These are phyloP conservation scores for Manis crassicaudata DNA, from an alignment of 2,797 vertebrate species.

Conservation along the genomic window DNA sequence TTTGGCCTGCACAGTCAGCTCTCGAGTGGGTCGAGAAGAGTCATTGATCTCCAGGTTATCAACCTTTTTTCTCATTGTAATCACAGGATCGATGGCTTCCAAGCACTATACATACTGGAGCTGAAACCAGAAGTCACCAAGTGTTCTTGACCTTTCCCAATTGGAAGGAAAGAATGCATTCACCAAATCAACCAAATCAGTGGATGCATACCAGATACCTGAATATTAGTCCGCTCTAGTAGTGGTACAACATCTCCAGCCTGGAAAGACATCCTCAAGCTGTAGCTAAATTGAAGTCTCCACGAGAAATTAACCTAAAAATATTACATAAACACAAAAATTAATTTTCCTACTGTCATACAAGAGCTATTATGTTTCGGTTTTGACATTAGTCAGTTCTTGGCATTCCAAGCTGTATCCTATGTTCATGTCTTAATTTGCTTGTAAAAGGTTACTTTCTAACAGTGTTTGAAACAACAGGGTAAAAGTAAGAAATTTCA, in stretches of 20 bases:
- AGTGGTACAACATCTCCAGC: neutral
- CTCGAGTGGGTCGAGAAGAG: neutral
- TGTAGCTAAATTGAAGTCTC: neutral
- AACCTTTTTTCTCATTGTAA: neutral
- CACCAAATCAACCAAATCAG: neutral
- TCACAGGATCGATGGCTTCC: neutral
- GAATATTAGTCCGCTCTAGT: neutral
- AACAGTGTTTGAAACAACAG: neutral
- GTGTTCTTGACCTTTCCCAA: neutral
- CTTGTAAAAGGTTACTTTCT: neutral
- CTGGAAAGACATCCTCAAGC: neutral
- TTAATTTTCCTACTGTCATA: neutral
- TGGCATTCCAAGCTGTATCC: neutral
- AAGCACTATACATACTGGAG: neutral
- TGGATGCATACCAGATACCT: neutral
- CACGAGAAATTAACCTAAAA: neutral
- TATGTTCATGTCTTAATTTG: neutral
- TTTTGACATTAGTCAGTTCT: neutral
- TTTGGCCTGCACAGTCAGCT: neutral
- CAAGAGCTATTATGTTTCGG: neutral
- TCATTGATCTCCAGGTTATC: neutral
- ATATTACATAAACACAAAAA: neutral
- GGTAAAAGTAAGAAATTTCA: constrained; percentile 7
- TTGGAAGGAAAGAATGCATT: neutral
- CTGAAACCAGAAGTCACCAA: neutral